Percentiles rank a stretch among this genome's conserved stretches.
Conservation (phyloP, 1,140 invertebrate genomes). For the Conus betulinus region DNA sequence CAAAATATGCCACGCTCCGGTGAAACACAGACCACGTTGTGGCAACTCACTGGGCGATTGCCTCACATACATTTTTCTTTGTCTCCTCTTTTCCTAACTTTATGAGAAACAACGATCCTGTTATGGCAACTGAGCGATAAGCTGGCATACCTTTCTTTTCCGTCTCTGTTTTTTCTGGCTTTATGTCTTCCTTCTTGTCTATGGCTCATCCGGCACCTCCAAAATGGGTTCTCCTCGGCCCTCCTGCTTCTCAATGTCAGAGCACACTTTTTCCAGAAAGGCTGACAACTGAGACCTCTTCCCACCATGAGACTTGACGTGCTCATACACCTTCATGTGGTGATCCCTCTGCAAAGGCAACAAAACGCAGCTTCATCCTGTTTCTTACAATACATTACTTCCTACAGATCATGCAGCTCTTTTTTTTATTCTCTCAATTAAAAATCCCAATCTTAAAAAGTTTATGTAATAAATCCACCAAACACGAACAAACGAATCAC, state of each 20-base stretch:
- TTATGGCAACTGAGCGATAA: too few relatives aligned
- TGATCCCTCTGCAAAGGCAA: conserved; percentile 50
- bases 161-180: background rate
- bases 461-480: too few relatives aligned
- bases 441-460: too few relatives aligned
- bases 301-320: conserved; percentile 43
- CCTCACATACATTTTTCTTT: too few relatives aligned
- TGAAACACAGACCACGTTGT: too few relatives aligned
- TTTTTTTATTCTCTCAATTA: too few relatives aligned
- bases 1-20: too few relatives aligned
- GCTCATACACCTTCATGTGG: conserved; percentile 41
- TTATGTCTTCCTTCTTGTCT: background rate
- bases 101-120: too few relatives aligned
- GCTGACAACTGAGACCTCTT: conserved; percentile 58
- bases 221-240: conserved; percentile 51
- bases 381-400: background rate
- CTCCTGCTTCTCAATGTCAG: conserved; percentile 45
- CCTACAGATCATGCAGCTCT: background rate
- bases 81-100: too few relatives aligned
- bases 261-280: conserved; percentile 50
- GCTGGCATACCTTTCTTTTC: background rate
- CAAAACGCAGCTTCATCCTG: background rate
- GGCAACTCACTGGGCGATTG: too few relatives aligned
- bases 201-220: conserved; percentile 27
- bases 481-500: too few relatives aligned